phyloP scores from a whole-genome alignment of 2,888 invertebrate genomes.

The Tetranychus piercei region DNA sequence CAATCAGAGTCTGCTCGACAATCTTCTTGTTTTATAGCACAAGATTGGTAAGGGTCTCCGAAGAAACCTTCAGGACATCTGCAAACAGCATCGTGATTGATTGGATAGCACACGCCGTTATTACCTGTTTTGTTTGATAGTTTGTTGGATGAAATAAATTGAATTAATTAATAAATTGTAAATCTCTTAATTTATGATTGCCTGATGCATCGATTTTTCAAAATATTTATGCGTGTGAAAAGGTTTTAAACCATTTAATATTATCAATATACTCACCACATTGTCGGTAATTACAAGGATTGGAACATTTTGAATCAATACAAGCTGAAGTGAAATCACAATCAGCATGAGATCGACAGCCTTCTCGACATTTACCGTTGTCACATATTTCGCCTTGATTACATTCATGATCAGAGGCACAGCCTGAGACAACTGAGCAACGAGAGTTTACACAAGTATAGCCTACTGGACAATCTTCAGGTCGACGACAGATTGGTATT shows the following conservation, averaged over 20 bases:
- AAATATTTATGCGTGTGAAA: no score
- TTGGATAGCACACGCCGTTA: slow-evolving; percentile 56
- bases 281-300: not conserved
- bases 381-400: slow-evolving; percentile 22
- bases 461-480: slow-evolving; percentile 39
- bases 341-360: slow-evolving; percentile 27
- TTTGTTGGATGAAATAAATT: no score
- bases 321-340: slow-evolving; percentile 27
- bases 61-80: slow-evolving; percentile 55
- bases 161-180: no score
- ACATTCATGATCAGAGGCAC: slow-evolving; percentile 52
- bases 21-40: slow-evolving; percentile 25
- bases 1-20: slow-evolving; percentile 27
- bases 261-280: no score
- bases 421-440: slow-evolving; percentile 32
- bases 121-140: no score
- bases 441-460: slow-evolving; percentile 27
- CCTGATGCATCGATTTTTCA: no score
- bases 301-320: slow-evolving; percentile 25
- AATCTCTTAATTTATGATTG: no score
- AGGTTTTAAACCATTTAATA: no score
- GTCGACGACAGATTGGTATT: slow-evolving; percentile 31
- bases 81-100: slow-evolving; percentile 52
- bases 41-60: slow-evolving; percentile 36
- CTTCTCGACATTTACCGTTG: slow-evolving; percentile 25